phyloP scores from a whole-genome alignment of 2,888 invertebrate genomes.

The Atethmia centrago region DNA sequence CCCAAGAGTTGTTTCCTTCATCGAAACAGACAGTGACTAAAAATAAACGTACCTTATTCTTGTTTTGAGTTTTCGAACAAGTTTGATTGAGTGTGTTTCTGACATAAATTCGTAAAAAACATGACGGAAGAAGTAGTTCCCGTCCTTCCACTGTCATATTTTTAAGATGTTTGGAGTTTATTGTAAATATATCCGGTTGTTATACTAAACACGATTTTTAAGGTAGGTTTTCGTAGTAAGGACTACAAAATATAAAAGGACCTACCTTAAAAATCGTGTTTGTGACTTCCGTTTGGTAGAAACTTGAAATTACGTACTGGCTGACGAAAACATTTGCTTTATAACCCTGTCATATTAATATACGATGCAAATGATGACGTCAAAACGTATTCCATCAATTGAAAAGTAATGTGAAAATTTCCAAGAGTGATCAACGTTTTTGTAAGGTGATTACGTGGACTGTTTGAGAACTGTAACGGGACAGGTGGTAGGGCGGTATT shows the following conservation, averaged over 20 bases:
- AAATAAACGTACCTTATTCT: conserved; percentile 13
- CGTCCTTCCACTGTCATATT: background rate
- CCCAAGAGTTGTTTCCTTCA: background rate
- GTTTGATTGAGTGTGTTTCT: conserved; percentile 40
- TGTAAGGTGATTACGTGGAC: no score
- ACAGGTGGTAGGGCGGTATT: no score
- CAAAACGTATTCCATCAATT: no score
- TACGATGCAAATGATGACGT: background rate
- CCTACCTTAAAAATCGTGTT: background rate
- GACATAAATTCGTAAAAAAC: conserved; percentile 37
- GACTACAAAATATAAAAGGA: no score
- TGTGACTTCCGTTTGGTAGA: background rate
- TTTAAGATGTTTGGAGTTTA: conserved; percentile 13
- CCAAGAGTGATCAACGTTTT: no score
- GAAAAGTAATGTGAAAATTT: no score
- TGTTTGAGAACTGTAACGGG: no score
- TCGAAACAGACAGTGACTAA: conserved; percentile 2
- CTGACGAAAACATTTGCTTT: background rate
- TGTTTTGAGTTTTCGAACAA: conserved; percentile 19
- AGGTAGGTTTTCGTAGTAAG: no score
- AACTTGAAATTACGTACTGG: background rate
- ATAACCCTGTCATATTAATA: background rate
- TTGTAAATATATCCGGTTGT: background rate
- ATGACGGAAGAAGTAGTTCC: conserved; percentile 18
- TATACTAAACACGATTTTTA: no score